Conservation (phyloP, 2,888 invertebrate species). For the Amphipyra tragopoginis region DNA sequence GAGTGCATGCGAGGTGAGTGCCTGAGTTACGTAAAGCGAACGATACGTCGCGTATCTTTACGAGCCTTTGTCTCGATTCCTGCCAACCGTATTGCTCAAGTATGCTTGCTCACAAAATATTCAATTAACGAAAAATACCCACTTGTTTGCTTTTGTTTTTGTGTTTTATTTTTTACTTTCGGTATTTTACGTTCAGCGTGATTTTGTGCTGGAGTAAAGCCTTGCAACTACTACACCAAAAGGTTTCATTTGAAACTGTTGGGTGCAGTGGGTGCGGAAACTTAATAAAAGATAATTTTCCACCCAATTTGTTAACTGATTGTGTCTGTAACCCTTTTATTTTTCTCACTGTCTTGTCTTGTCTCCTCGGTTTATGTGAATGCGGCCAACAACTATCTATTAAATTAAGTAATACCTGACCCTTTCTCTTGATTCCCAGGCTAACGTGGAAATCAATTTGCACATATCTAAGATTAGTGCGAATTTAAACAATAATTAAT, state of each 20-base stretch:
- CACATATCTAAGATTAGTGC: conserved; percentile 25
- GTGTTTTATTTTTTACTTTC: neutral
- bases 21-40: conserved; percentile 65
- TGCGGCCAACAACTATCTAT: too few species aligned
- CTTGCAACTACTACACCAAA: neutral
- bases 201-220: conserved; percentile 14
- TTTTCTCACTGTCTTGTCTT: too few species aligned
- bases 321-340: too few species aligned
- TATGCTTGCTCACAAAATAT: conserved; percentile 57
- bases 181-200: neutral
- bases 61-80: conserved; percentile 85
- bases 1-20: conserved; percentile 63
- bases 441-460: conserved; percentile 28
- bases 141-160: conserved; percentile 6
- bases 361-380: too few species aligned
- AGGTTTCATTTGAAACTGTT: neutral
- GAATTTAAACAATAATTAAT: conserved; percentile 32
- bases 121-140: conserved; percentile 31
- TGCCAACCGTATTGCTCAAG: conserved; percentile 71
- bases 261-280: too few species aligned
- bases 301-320: too few species aligned
- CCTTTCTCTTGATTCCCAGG: conserved; percentile 31
- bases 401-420: conserved; percentile 1
- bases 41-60: conserved; percentile 81
- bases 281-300: too few species aligned